Evolutionary conservation across 2,113 vertebrate species (phyloP).

Genomic region (Nothoprocta pentlandii): DNA sequence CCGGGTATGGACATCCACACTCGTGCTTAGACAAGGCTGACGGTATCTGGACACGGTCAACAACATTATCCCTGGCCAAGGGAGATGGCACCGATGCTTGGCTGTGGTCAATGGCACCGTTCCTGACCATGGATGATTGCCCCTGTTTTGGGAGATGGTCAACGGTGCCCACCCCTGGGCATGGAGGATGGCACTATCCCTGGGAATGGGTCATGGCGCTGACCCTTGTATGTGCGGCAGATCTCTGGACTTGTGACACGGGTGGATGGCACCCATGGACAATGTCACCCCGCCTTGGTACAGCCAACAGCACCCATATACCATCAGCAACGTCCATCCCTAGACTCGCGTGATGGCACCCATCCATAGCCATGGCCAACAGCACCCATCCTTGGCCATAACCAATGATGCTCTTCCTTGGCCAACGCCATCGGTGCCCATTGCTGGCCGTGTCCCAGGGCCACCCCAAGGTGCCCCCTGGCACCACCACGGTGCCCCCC

Average conservation of each 20-base stretch:
- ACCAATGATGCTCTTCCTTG: not conserved
- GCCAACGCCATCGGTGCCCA: not conserved
- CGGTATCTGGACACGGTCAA: not conserved
- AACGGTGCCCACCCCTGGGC: not conserved
- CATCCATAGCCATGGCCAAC: not conserved
- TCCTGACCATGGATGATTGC: not conserved
- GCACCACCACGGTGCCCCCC: fast-evolving
- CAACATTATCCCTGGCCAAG: not conserved
- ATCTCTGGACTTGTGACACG: too few relatives aligned
- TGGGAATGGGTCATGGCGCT: fast-evolving
- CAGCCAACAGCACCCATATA: not conserved
- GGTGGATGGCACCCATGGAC: too few relatives aligned
- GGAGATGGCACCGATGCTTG: not conserved
- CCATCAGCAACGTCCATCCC: not conserved
- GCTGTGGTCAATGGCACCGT: not conserved
- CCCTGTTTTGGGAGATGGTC: too few relatives aligned
- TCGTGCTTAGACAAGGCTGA: not conserved
- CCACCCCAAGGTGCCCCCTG: not conserved
- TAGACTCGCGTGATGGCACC: fast-evolving
- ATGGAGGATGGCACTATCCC: not conserved
- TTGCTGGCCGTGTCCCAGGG: fast-evolving
- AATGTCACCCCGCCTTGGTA: fast-evolving
- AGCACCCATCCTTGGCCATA: fast-evolving
- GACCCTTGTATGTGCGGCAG: too few relatives aligned
- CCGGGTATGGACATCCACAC: not conserved